These are phyloP conservation scores for Galago senegalensis DNA, from an alignment of 2,797 vertebrate species.

Conservation along the genomic window DNA sequence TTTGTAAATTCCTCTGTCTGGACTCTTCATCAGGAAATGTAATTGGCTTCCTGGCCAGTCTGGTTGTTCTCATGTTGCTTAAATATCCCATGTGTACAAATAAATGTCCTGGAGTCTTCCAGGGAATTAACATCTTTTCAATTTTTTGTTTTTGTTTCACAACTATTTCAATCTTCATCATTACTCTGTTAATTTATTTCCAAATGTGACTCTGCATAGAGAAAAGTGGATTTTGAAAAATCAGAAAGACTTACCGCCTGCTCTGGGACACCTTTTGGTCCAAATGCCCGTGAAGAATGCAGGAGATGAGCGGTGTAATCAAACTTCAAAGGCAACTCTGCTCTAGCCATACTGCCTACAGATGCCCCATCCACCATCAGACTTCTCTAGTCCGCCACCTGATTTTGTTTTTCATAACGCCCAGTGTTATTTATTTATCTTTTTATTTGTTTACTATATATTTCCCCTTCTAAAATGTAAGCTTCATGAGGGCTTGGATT, in stretches of 20 bases:
- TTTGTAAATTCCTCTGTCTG: background rate
- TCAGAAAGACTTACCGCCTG: conserved; percentile 4
- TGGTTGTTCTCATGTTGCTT: background rate
- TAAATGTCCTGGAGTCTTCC: background rate
- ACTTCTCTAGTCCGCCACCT: background rate
- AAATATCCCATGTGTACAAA: background rate
- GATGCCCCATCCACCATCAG: background rate
- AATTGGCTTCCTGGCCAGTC: background rate
- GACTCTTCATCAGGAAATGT: background rate
- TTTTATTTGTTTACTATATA: background rate
- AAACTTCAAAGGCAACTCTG: background rate
- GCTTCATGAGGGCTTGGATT: background rate
- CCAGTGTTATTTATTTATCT: background rate
- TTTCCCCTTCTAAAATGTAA: background rate
- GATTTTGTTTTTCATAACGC: background rate
- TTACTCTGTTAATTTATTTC: background rate
- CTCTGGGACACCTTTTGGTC: background rate
- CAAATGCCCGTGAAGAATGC: background rate
- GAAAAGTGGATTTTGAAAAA: conserved; percentile 23
- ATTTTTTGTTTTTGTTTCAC: conserved; percentile 22
- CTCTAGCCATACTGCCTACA: background rate
- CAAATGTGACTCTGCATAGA: background rate
- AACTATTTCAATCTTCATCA: conserved; percentile 33
- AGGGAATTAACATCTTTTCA: background rate
- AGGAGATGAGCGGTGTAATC: background rate